Conservation (phyloP, 1,140 invertebrate genomes). For the Ceratitis capitata region DNA sequence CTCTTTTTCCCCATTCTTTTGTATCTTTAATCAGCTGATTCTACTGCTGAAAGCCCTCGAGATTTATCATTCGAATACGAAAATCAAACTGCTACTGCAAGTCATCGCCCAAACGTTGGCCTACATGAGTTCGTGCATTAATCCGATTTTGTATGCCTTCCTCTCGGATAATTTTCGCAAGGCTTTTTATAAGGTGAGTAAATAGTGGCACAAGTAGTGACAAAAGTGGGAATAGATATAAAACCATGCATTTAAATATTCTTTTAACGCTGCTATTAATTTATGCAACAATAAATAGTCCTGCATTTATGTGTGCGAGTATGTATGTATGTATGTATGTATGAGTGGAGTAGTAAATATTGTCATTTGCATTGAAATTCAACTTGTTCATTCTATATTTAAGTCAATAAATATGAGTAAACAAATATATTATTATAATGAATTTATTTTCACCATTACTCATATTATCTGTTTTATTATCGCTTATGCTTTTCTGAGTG, state of each 20-base stretch:
- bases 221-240: too few species aligned
- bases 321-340: neutral
- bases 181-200: conserved; percentile 63
- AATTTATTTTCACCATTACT: neutral
- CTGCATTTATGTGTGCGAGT: neutral
- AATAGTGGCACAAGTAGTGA: neutral
- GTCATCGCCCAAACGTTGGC: conserved; percentile 88
- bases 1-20: conserved; percentile 55
- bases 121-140: conserved; percentile 94
- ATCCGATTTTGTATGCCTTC: conserved; percentile 82
- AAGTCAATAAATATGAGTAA: neutral
- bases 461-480: neutral
- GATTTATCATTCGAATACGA: conserved; percentile 72
- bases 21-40: conserved; percentile 71
- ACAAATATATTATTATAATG: neutral
- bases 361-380: neutral
- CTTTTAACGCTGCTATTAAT: neutral
- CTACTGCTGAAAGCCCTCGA: conserved; percentile 80
- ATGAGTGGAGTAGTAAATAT: neutral
- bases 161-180: conserved; percentile 64
- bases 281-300: neutral
- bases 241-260: neutral
- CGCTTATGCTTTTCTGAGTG: neutral
- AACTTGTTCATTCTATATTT: neutral
- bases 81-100: conserved; percentile 73